Evolutionary conservation across 2,888 invertebrate species (phyloP), one percentile per base, ranked within the genome.

Genomic region (Hyalella azteca): DNA sequence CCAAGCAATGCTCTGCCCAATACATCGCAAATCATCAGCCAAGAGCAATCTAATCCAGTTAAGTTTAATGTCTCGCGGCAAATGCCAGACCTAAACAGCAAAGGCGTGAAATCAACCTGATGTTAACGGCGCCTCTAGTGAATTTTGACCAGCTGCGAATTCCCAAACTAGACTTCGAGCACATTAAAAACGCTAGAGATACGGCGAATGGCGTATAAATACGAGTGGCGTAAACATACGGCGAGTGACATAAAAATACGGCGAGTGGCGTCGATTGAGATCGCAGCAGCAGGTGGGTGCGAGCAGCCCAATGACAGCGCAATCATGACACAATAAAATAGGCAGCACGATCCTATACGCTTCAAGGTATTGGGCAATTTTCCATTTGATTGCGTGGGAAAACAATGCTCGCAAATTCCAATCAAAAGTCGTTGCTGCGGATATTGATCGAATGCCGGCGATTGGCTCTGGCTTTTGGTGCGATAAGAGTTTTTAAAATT

Each of bases 271-370:
- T 54, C 66, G 32, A 66, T 66, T 32, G 36, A 66, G 66, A 66
- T 32, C 66, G 36, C 19, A 29, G 66, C 66, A 29, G 36, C 66
- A 36, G n/a, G n/a, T n/a, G n/a, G n/a, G 11, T 66, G 66, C 36
- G 36, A 36, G n/a, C 36, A 36, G 32, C 36, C 29, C 36, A 66
- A 66, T 66, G 66, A 66, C 66, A 66, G 29, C 36, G 66, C 66
- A 66, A 66, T 66, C 66, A 66, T 66, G 66, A 66, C 66, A 36
- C 66, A 66, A 66, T 66, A 66, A 66, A 66, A 66, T 66, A 66
- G 66, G 66, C 66, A 66, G 19, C 36, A 36, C 22, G 66, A 66
- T 66, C 66, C 66, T 15, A n/a, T n/a, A n/a, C 36, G 36, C 66
- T 29, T 36, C 59, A 66, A 66, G 66, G 66, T 15, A 66, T 66